phyloP scores from a whole-genome alignment of 1,140 invertebrate genomes.

The Orius laevigatus region DNA sequence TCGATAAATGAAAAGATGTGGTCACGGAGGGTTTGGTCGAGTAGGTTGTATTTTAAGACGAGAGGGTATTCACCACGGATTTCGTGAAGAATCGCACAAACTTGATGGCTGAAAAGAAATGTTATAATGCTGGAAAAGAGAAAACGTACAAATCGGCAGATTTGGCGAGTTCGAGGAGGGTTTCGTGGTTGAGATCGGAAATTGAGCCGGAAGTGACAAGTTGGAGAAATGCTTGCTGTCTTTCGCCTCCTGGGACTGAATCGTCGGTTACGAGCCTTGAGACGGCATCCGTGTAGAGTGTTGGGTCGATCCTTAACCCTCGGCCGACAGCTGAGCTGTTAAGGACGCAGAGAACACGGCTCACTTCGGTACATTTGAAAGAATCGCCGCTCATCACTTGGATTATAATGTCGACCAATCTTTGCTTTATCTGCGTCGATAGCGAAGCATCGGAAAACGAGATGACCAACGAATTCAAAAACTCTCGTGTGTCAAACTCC shows the following conservation, averaged over 20 bases:
- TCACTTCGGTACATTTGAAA: slow-evolving; percentile 42
- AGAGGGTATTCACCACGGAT: slow-evolving; percentile 35
- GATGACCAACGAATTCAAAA: slow-evolving; percentile 74
- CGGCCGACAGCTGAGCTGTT: slow-evolving; percentile 30
- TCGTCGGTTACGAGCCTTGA: slow-evolving; percentile 34
- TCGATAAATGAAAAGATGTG: slow-evolving; percentile 26
- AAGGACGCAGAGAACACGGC: slow-evolving; percentile 34
- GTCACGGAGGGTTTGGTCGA: slow-evolving; percentile 33
- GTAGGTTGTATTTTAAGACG: slow-evolving; percentile 39
- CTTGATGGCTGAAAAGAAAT: slow-evolving; percentile 33
- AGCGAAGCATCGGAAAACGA: slow-evolving; percentile 73
- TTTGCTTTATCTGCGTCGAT: slow-evolving; percentile 53
- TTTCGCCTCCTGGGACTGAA: slow-evolving; percentile 44
- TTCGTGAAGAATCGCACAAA: slow-evolving; percentile 44
- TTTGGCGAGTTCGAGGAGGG: slow-evolving; percentile 16
- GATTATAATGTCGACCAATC: slow-evolving; percentile 64
- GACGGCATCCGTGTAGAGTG: slow-evolving; percentile 29
- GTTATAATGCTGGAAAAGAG: too few species aligned
- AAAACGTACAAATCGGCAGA: slow-evolving; percentile 21
- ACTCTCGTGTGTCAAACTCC: slow-evolving; percentile 74
- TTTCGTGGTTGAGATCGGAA: slow-evolving; percentile 11
- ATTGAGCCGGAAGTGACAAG: slow-evolving; percentile 46
- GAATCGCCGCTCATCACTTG: slow-evolving; percentile 47
- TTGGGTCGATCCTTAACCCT: slow-evolving; percentile 23
- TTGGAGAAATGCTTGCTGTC: slow-evolving; percentile 65